Evolutionary conservation across 2,113 vertebrate genomes (phyloP).

Genomic region (Apteryx owenii): DNA sequence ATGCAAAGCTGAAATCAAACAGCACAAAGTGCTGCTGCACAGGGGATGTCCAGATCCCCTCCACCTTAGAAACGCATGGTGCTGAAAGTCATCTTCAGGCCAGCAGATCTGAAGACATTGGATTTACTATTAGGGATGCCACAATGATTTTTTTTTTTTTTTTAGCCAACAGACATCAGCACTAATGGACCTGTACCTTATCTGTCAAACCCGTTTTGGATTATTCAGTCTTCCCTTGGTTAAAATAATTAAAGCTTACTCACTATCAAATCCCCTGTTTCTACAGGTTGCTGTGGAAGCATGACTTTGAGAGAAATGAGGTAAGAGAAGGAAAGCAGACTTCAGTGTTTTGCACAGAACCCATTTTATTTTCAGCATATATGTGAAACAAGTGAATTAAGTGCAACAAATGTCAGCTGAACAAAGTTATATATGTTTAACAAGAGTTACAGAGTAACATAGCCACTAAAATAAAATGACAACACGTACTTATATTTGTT

Average conservation of each 20-base stretch:
- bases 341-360: not conserved
- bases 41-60: not conserved
- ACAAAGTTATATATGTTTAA: not conserved
- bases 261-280: not conserved
- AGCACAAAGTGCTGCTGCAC: rapidly evolving
- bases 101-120: not conserved
- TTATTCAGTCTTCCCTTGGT: not conserved
- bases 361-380: not conserved
- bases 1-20: not conserved
- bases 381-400: not conserved
- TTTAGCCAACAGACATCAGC: not conserved
- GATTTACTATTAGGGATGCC: not conserved
- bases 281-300: not conserved
- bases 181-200: not conserved
- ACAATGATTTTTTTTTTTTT: not conserved
- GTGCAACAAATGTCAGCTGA: not conserved
- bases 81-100: not conserved
- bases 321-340: not conserved
- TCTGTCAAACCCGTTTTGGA: not conserved
- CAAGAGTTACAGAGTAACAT: not conserved
- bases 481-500: not conserved
- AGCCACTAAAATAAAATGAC: not conserved
- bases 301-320: not conserved
- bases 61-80: not conserved
- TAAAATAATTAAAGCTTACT: not conserved